Base-by-base conservation (phyloP, 2,113 vertebrate species). In the Tichodroma muraria region DNA sequence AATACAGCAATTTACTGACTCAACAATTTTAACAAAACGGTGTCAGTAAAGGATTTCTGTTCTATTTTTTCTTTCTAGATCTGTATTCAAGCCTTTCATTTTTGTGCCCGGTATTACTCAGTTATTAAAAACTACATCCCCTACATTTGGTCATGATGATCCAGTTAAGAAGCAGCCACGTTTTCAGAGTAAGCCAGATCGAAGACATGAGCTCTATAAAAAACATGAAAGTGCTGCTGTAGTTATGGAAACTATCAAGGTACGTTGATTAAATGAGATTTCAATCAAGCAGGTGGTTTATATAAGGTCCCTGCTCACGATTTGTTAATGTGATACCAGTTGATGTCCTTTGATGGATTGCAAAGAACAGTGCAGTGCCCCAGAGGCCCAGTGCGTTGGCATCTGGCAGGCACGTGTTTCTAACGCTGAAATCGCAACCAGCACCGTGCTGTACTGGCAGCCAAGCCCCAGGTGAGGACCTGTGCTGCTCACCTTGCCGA, bases 21-120 rank as follows among this genome's bases (percentile, higher is more conserved):
- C 22, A 70, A 63, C 17, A 57, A 9, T n/a, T 83, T 56, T 60
- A 84, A 76, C 44, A 60, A 49, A 86, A 71, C 4, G 3, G 2
- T 86, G 42, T 80, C n/a, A 45, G 47, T 90, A 18, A 93, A 89
- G 50, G 27, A 61, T 66, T 17, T 90, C 57, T 90, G 30, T 65
- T 93, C 53, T 88, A 9, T 88, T 88, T 85, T 96, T 40, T 94
- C 80, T 75, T 97, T 93, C 78, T 93, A 99, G 99, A 96, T 99
- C 99, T 85, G 85, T 99, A 60, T 99, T 99, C 97, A 99, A 99
- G 97, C 99, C 99, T 31, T 99, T 99, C 95, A 95, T 99, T 97
- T 99, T 99, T 97, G 98, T 98, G 91, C 96, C 98, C 11, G 93
- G 98, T 88, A 95, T 98, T 53, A 97, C 93, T 64, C 97, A 93